These are phyloP conservation scores for Netelia virgata DNA, from an alignment of 2,888 invertebrate genomes.

Conservation along the genomic window DNA sequence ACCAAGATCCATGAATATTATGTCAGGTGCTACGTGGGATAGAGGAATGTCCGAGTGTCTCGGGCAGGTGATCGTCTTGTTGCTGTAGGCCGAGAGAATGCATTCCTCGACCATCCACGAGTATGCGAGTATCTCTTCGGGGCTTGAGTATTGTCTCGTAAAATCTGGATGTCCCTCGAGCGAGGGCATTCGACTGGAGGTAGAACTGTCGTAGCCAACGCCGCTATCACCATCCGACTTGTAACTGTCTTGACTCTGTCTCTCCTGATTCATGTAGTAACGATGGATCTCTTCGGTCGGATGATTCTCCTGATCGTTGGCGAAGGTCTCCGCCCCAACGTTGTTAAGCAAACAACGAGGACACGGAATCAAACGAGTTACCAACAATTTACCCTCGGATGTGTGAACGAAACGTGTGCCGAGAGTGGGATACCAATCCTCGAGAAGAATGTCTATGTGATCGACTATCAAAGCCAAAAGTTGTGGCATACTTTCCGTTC, in stretches of 20 bases:
- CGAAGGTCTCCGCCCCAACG: constrained; percentile 72
- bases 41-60: constrained; percentile 91
- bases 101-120: constrained; percentile 98
- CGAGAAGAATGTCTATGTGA: constrained; percentile 97
- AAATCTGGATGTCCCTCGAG: constrained; percentile 90
- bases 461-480: constrained; percentile 95
- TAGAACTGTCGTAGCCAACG: constrained; percentile 91
- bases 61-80: constrained; percentile 91
- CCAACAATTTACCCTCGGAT: constrained; percentile 97
- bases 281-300: constrained; percentile 78
- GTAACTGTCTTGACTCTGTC: constrained; percentile 89
- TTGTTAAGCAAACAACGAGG: constrained; percentile 90
- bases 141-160: constrained; percentile 81
- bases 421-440: constrained; percentile 99
- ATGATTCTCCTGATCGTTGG: constrained; percentile 72
- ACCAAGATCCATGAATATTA: constrained; percentile 95
- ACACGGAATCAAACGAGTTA: constrained; percentile 97
- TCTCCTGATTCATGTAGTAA: constrained; percentile 80
- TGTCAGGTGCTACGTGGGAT: constrained; percentile 96
- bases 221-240: constrained; percentile 95
- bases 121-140: constrained; percentile 85
- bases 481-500: constrained; percentile 92
- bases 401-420: constrained; percentile 99
- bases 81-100: constrained; percentile 94
- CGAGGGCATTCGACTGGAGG: constrained; percentile 93